A percentile compares a stretch with the other conserved stretches of the same genome.
Conservation (phyloP, 2,113 vertebrate genomes). For the Pristiophorus japonicus region DNA sequence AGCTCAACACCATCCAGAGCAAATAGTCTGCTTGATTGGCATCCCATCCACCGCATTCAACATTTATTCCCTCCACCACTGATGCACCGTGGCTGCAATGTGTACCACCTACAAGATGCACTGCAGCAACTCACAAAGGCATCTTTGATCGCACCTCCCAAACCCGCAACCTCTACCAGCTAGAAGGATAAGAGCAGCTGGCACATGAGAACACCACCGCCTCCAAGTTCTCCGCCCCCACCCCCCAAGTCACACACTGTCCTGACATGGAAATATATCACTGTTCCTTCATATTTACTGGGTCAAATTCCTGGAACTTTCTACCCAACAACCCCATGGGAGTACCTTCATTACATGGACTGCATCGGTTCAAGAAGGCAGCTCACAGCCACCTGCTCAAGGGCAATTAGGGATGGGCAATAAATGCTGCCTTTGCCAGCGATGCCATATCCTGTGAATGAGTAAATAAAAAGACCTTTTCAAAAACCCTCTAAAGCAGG, state of each 20-base stretch:
- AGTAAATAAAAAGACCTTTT: too few species aligned
- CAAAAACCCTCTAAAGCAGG: background rate
- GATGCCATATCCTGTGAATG: too few species aligned
- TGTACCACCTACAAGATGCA: background rate
- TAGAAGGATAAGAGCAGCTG: background rate
- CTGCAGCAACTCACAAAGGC: background rate
- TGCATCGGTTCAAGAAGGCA: too few species aligned
- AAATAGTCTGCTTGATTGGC: background rate
- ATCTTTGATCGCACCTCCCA: background rate
- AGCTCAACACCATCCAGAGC: too few species aligned
- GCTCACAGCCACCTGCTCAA: too few species aligned
- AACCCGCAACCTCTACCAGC: background rate
- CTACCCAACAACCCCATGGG: too few species aligned
- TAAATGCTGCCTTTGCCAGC: too few species aligned
- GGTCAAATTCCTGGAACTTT: background rate
- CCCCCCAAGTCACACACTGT: too few species aligned
- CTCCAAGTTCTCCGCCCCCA: too few species aligned
- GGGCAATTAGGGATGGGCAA: too few species aligned
- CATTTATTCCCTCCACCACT: background rate
- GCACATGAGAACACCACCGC: background rate
- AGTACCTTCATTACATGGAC: too few species aligned
- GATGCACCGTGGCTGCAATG: background rate
- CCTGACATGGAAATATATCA: too few species aligned
- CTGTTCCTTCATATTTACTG: background rate
- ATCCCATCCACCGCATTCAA: background rate